These are phyloP conservation scores for Stegophylla sp. DNA, from an alignment of 2,888 invertebrate genomes.

Conservation along the genomic window DNA sequence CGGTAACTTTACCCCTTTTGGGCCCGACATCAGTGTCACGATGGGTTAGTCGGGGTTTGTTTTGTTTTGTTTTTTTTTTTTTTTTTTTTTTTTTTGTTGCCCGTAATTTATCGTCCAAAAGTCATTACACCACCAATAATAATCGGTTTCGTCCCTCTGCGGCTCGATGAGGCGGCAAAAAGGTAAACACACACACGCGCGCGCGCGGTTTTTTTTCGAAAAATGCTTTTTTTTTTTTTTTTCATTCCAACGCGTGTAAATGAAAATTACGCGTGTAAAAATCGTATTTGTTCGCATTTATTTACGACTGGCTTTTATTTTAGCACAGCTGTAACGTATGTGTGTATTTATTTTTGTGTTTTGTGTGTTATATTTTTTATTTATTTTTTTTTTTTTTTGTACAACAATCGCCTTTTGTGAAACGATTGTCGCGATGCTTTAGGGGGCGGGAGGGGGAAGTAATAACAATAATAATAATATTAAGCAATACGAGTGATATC, in stretches of 20 bases:
- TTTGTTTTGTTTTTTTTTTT: no score
- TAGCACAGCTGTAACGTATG: slow-evolving; percentile 31
- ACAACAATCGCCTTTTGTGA: slow-evolving; percentile 8
- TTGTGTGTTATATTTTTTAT: no score
- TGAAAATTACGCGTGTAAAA: slow-evolving; percentile 51
- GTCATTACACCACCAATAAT: slow-evolving; percentile 59
- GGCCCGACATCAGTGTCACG: slow-evolving; percentile 57
- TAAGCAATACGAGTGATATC: slow-evolving; percentile 16
- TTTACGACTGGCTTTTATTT: slow-evolving; percentile 51
- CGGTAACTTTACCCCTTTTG: slow-evolving; percentile 58
- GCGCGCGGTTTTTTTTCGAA: slow-evolving; percentile 2
- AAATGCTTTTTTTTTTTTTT: slow-evolving; percentile 15
- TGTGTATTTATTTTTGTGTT: neutral
- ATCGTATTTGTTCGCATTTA: slow-evolving; percentile 53
- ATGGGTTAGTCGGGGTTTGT: no score
- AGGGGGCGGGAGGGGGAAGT: neutral
- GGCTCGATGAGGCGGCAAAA: slow-evolving; percentile 58
- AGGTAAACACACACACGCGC: slow-evolving; percentile 52
- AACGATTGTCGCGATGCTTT: neutral
- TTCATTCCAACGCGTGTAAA: slow-evolving; percentile 21
- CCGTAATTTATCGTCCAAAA: slow-evolving; percentile 56
- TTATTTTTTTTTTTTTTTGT: slow-evolving; percentile 11
- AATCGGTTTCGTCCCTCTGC: slow-evolving; percentile 59
- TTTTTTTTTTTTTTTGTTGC: slow-evolving; percentile 40
- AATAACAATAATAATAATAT: neutral